phyloP scores from a whole-genome alignment of 2,113 vertebrate genomes.

The Brachyhypopomus occidentalis region DNA sequence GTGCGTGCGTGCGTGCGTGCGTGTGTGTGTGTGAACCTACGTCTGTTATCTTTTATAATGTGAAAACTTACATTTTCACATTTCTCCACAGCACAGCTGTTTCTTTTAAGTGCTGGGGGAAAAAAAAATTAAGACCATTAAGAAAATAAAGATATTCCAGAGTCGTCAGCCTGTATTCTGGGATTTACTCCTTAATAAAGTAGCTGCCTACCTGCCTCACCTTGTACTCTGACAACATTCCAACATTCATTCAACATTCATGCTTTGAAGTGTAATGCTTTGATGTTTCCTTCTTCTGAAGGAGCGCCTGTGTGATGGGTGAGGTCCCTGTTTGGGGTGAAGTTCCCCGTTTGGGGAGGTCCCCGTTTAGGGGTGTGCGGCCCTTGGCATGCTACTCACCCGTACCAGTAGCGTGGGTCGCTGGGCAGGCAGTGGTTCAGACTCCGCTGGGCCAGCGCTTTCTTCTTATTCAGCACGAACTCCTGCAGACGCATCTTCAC shows the following conservation, averaged over 20 bases:
- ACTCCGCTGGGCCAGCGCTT: conserved; percentile 91
- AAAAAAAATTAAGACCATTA: conserved; percentile 48
- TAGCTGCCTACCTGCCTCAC: not conserved
- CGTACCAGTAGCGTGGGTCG: conserved; percentile 95
- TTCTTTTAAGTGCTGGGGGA: conserved; percentile 53
- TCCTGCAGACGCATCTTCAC: conserved; percentile 98
- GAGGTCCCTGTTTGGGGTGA: not conserved
- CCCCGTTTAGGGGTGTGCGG: too few relatives aligned
- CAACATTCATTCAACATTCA: conserved; percentile 10
- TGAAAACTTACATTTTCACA: conserved; percentile 60
- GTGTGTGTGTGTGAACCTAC: conserved; percentile 25
- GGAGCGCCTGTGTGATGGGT: not conserved
- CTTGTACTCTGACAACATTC: not conserved
- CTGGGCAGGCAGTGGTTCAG: conserved; percentile 94
- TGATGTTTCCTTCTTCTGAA: not conserved
- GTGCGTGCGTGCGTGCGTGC: conserved; percentile 5
- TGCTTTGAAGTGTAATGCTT: not conserved
- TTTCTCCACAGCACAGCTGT: conserved; percentile 58
- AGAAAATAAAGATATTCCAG: conserved; percentile 54
- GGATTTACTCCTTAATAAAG: conserved; percentile 22
- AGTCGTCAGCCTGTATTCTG: not conserved
- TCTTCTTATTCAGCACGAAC: conserved; percentile 98
- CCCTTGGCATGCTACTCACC: conserved; percentile 78
- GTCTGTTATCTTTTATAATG: conserved; percentile 47
- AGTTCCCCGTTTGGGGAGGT: too few relatives aligned